phyloP scores from a whole-genome alignment of 2,797 vertebrate species.

The Mallotus villosus region DNA sequence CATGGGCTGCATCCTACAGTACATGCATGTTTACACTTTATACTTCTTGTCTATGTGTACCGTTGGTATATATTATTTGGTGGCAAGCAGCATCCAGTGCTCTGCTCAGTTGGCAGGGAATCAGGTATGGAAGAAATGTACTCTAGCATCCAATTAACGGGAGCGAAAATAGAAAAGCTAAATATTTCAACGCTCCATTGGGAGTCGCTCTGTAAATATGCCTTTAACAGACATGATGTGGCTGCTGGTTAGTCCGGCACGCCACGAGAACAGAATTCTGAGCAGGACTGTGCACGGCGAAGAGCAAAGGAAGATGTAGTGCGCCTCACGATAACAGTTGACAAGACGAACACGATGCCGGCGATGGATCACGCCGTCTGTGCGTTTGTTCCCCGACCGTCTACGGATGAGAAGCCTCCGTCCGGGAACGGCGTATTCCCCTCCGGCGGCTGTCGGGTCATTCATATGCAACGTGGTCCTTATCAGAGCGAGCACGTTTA shows the following conservation, averaged over 20 bases:
- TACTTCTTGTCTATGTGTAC: neutral
- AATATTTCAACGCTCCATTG: neutral
- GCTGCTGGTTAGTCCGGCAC: neutral
- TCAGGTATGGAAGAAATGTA: neutral
- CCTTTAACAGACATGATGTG: neutral
- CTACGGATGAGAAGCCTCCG: too few species aligned
- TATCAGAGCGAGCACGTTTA: constrained; percentile 49
- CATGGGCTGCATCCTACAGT: neutral
- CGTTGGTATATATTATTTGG: neutral
- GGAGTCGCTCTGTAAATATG: neutral
- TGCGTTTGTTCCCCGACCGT: constrained; percentile 32
- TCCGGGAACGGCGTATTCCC: constrained; percentile 56
- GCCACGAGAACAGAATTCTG: too few species aligned
- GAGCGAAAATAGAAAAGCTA: neutral
- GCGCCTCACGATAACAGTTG: constrained; percentile 35
- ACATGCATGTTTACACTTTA: neutral
- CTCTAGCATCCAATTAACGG: neutral
- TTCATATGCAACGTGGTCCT: constrained; percentile 61
- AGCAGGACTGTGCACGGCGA: neutral
- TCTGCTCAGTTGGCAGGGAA: neutral
- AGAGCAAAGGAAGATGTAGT: constrained; percentile 20
- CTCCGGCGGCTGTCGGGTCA: constrained; percentile 45
- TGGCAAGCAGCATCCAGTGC: neutral
- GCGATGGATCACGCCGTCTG: constrained; percentile 60
- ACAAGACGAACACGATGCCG: constrained; percentile 54